Evolutionary conservation across 1,140 invertebrate genomes (phyloP).

Genomic region (Myzus persicae): DNA sequence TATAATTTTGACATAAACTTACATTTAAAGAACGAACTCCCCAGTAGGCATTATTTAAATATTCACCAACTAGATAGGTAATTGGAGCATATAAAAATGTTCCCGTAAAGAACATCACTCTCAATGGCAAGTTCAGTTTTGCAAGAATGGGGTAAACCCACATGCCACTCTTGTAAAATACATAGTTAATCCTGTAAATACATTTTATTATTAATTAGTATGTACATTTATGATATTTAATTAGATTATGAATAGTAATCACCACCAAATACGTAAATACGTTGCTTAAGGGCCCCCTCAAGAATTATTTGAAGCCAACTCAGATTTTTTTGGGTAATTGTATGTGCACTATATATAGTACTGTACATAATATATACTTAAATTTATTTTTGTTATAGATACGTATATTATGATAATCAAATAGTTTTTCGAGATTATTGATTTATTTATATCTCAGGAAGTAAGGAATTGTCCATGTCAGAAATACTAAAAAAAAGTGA

Average conservation of each 20-base stretch:
- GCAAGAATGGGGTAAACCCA: constrained; percentile 90
- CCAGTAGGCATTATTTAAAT: constrained; percentile 68
- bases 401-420: no score
- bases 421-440: no score
- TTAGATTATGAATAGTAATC: background rate
- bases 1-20: background rate
- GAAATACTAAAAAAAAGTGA: no score
- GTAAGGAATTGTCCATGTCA: no score
- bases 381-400: no score
- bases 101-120: constrained; percentile 75
- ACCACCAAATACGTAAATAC: no score
- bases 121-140: constrained; percentile 74
- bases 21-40: background rate
- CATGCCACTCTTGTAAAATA: constrained; percentile 74
- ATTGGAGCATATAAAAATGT: constrained; percentile 68
- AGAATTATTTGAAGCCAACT: no score
- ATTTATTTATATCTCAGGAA: no score
- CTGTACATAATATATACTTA: no score
- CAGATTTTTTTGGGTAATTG: no score
- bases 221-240: background rate
- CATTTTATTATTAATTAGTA: background rate
- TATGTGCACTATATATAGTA: no score
- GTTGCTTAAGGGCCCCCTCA: no score
- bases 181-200: constrained; percentile 72
- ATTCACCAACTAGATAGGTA: constrained; percentile 76